A percentile compares a stretch with the other conserved stretches of the same genome.
These are phyloP conservation scores for Phalangium opilio DNA, from an alignment of 2,888 invertebrate genomes.

Conservation along the genomic window DNA sequence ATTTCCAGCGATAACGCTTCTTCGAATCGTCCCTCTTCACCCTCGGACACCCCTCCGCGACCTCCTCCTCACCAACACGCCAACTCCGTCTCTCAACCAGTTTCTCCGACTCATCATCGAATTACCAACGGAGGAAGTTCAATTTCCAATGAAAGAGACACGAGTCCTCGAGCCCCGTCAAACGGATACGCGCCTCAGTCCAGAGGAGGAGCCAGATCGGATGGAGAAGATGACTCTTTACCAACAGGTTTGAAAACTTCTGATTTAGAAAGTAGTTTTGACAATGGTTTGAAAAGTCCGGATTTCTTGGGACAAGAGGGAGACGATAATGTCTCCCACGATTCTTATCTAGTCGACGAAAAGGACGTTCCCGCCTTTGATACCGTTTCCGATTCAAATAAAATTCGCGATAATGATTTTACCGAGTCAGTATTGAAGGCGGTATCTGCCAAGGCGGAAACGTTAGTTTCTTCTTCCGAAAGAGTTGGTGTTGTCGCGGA, in stretches of 20 bases:
- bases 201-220: constrained; percentile 4
- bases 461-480: too few relatives aligned
- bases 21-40: neutral
- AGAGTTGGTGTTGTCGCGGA: too few relatives aligned
- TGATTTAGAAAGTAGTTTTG: constrained; percentile 11
- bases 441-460: too few relatives aligned
- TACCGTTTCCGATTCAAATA: too few relatives aligned
- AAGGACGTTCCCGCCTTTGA: too few relatives aligned
- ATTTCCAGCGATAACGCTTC: constrained; percentile 11
- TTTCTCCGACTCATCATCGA: constrained; percentile 12
- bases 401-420: too few relatives aligned
- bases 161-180: constrained; percentile 8
- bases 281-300: constrained; percentile 16
- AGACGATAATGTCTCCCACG: constrained; percentile 18
- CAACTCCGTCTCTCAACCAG: constrained; percentile 16
- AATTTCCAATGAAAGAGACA: constrained; percentile 13
- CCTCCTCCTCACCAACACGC: constrained; percentile 11
- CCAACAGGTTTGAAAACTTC: constrained; percentile 19
- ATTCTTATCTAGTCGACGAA: constrained; percentile 19
- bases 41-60: neutral
- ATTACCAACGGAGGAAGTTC: constrained; percentile 14
- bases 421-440: too few relatives aligned
- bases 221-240: constrained; percentile 5
- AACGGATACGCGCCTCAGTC: too few relatives aligned
- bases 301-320: constrained; percentile 17